phyloP scores from a whole-genome alignment of 2,888 invertebrate genomes.

The Silvanus unidentatus region DNA sequence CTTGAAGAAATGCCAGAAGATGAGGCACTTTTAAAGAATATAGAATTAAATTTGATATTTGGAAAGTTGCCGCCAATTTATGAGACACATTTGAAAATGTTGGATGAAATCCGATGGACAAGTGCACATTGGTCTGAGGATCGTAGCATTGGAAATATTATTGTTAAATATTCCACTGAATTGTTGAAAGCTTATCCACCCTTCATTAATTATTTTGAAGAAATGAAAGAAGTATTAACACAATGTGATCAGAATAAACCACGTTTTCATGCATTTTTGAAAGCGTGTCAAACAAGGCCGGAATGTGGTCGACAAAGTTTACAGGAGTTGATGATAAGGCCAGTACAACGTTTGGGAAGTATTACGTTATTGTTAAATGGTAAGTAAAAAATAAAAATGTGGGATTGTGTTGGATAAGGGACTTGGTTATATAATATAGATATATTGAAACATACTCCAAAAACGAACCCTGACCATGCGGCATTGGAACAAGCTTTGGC shows the following conservation, averaged over 20 bases:
- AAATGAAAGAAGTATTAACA: slow-evolving; percentile 87
- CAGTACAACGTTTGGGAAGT: slow-evolving; percentile 95
- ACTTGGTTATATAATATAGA: slow-evolving; percentile 53
- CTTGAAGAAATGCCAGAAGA: slow-evolving; percentile 81
- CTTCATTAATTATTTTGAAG: slow-evolving; percentile 97
- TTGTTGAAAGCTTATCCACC: slow-evolving; percentile 93
- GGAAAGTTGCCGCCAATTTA: slow-evolving; percentile 92
- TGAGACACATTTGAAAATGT: slow-evolving; percentile 80
- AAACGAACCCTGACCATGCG: slow-evolving; percentile 80
- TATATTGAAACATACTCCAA: slow-evolving; percentile 86
- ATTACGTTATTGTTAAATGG: slow-evolving; percentile 90
- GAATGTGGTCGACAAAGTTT: slow-evolving; percentile 95
- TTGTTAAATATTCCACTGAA: slow-evolving; percentile 75
- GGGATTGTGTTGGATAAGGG: background rate
- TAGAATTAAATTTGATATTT: slow-evolving; percentile 92
- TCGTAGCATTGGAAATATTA: slow-evolving; percentile 65
- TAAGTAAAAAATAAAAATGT: slow-evolving; percentile 45
- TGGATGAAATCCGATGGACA: slow-evolving; percentile 59
- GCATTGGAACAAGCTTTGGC: slow-evolving; percentile 80
- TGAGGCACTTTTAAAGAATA: slow-evolving; percentile 77
- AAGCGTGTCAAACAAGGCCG: slow-evolving; percentile 88
- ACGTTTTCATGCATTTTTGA: slow-evolving; percentile 96
- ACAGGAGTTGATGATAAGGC: slow-evolving; percentile 93
- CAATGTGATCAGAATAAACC: slow-evolving; percentile 90
- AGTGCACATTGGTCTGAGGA: slow-evolving; percentile 85